Percentiles rank a stretch among this genome's conserved stretches.
Evolutionary conservation across 2,797 vertebrate species (phyloP).

Genomic region (Enteromius treurensis): DNA sequence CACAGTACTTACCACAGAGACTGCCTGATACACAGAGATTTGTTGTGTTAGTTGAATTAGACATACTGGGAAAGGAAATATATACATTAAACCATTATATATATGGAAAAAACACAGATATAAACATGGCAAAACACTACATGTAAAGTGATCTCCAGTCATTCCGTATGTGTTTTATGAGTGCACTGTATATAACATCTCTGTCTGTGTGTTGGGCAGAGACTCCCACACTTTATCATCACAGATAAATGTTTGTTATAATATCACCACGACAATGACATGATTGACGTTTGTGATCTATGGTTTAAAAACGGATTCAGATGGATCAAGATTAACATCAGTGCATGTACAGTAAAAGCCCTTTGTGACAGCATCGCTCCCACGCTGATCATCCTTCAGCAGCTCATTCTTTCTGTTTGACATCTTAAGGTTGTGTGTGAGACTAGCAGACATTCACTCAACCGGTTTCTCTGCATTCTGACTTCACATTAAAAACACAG

Average conservation of each 20-base stretch:
- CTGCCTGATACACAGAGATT: slow-evolving; percentile 59
- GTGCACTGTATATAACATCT: background rate
- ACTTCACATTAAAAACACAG: background rate
- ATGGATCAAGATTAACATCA: background rate
- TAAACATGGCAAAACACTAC: slow-evolving; percentile 36
- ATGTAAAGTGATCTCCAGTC: slow-evolving; percentile 26
- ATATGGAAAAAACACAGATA: background rate
- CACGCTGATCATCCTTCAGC: background rate
- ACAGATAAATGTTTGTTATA: too few species aligned
- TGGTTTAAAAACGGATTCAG: background rate
- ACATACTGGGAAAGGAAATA: slow-evolving; percentile 71
- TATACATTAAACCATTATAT: slow-evolving; percentile 15
- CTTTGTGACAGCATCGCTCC: background rate
- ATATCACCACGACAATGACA: too few species aligned
- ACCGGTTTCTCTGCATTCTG: slow-evolving; percentile 68
- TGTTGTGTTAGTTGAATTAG: slow-evolving; percentile 63
- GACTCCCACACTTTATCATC: background rate
- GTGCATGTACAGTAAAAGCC: background rate
- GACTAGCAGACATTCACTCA: slow-evolving; percentile 41
- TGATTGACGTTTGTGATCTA: background rate
- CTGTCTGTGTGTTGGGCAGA: background rate
- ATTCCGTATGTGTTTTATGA: background rate
- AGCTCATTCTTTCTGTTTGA: background rate
- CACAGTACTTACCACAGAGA: slow-evolving; percentile 73
- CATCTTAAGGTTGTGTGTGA: background rate